These are phyloP conservation scores for Tribolium madens DNA, from an alignment of 1,140 invertebrate species.

Conservation along the genomic window DNA sequence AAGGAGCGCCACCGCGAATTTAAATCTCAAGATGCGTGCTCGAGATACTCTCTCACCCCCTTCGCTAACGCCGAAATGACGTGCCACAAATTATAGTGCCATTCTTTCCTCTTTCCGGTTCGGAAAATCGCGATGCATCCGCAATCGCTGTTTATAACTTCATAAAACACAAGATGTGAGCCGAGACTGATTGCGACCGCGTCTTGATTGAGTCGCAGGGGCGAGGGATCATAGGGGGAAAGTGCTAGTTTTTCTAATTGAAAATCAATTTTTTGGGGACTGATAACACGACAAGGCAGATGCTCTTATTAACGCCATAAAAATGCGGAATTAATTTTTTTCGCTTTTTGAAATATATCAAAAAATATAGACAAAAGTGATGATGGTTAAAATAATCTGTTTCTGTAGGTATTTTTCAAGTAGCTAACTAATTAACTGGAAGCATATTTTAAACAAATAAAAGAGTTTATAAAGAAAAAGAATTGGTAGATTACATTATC, in stretches of 20 bases:
- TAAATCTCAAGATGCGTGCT: conserved; percentile 50
- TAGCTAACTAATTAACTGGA: too few relatives aligned
- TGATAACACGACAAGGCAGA: background rate
- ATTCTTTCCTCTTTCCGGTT: conserved; percentile 28
- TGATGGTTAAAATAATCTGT: too few relatives aligned
- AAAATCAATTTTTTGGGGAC: background rate
- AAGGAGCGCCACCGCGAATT: conserved; percentile 48
- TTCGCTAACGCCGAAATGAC: conserved; percentile 38
- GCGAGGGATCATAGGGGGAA: background rate
- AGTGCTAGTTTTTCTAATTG: background rate
- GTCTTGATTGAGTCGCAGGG: background rate
- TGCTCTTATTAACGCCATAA: too few relatives aligned
- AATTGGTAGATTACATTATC: too few relatives aligned
- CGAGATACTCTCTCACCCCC: conserved; percentile 35
- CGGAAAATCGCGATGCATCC: conserved; percentile 4
- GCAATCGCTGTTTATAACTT: conserved; percentile 44
- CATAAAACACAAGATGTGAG: conserved; percentile 36
- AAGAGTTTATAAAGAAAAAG: too few relatives aligned
- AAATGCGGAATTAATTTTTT: too few relatives aligned
- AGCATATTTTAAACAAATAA: too few relatives aligned
- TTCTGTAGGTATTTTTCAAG: too few relatives aligned
- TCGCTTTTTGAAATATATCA: too few relatives aligned
- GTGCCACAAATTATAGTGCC: conserved; percentile 34
- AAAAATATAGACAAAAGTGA: too few relatives aligned
- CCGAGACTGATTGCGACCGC: background rate